Evolutionary conservation across 2,888 invertebrate species (phyloP).

Genomic region (Folsomia candida): DNA sequence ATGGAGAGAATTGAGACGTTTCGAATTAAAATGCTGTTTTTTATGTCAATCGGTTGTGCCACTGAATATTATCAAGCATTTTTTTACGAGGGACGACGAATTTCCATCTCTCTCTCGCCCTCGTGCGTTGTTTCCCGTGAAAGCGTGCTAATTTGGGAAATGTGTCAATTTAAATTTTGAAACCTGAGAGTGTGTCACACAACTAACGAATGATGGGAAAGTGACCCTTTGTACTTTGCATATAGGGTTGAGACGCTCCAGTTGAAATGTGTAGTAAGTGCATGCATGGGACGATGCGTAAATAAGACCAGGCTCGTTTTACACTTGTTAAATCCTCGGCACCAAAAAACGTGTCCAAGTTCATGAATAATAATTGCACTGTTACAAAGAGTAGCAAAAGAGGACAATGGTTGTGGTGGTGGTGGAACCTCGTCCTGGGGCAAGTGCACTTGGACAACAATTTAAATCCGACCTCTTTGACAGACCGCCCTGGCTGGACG

Average conservation of each 20-base stretch:
- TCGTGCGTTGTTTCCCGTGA: background rate
- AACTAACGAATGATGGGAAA: background rate
- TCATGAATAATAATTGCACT: slow-evolving; percentile 15
- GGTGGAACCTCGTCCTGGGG: background rate
- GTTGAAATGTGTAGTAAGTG: background rate
- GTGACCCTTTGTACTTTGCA: background rate
- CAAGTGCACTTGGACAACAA: slow-evolving; percentile 6
- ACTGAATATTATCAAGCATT: no score
- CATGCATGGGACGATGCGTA: no score
- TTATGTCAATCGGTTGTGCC: no score
- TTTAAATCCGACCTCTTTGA: slow-evolving; percentile 13
- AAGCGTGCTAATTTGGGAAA: slow-evolving; percentile 28
- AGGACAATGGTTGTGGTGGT: background rate
- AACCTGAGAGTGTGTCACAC: background rate
- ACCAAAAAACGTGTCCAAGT: slow-evolving; percentile 23
- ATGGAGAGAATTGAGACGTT: background rate
- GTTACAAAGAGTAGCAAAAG: background rate
- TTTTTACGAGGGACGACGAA: background rate
- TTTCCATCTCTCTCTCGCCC: background rate
- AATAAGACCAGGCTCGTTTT: slow-evolving; percentile 43
- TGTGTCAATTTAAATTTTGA: slow-evolving; percentile 20
- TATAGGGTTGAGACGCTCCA: background rate
- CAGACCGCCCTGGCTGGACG: slow-evolving; percentile 16
- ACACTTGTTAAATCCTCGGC: slow-evolving; percentile 48
- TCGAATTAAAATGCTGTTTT: no score